Base-by-base conservation (phyloP, 1,140 invertebrate species). In the Andrena cerasifolii region DNA sequence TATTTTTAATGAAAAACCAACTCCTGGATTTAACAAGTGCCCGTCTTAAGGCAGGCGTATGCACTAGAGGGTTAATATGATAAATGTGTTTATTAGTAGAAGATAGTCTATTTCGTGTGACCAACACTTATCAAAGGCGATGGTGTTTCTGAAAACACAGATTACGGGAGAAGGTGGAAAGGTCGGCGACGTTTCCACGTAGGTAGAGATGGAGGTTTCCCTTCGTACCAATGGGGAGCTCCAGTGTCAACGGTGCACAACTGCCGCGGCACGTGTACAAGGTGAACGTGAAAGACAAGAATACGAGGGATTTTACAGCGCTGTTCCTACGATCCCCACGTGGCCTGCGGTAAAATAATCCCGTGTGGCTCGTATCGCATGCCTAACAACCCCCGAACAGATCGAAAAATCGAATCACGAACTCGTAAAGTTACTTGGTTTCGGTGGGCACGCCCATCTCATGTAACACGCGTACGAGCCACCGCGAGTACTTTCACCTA, bases 291-390 rank as follows among this genome's bases (percentile, higher is more conserved):
- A 62, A 77, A 77, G 75, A 62, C 75, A 77, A 70, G 75, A 71
- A 71, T 71, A 56, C n/a, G 33, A 31, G 66, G 75, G 66, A 62
- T 53, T 71, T 77, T 71, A 43, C 31, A 77, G 14, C 66, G 21
- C 45, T 54, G 33, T 43, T 70, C 24, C 14, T 31, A 67, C 47
- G 49, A 72, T 62, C 43, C 75, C 62, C 45, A 21, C 53, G 59
- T 18, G 36, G 51, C 28, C 72, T 78, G 61, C 36, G 63, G 62
- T 73, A 84, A 85, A 85, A 83, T 84, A 83, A 84, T 81, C 65
- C 70, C 74, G 33, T 5, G 26, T 51, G 36, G 53, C 54, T 68
- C 71, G 33, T 82, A 75, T 75, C 62, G 16, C 33, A 47, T 33
- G 78, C 68, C 54, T 80, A 70, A 72, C 62, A 36, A 73, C 45